Conservation (phyloP, 2,797 vertebrate species). For the Pangasius krempfi region DNA sequence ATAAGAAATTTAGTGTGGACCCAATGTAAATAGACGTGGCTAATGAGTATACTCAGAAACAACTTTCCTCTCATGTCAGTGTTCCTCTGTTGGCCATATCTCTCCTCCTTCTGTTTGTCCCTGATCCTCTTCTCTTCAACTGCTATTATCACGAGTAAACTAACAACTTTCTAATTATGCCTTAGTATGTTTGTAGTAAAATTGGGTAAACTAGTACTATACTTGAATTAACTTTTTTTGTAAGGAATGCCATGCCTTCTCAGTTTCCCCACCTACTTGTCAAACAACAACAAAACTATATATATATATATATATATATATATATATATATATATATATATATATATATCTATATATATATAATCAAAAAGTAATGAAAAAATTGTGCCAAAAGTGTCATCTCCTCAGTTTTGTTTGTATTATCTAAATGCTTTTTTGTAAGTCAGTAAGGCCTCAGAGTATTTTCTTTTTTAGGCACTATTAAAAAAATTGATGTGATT, state of each 20-base stretch:
- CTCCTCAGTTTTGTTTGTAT: background rate
- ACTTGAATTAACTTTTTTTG: background rate
- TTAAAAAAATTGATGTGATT: background rate
- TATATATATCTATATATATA: background rate
- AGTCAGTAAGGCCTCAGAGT: background rate
- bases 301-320: no score
- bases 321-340: no score
- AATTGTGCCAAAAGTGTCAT: background rate
- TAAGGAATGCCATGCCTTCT: background rate
- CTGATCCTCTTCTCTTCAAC: background rate
- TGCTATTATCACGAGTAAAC: background rate
- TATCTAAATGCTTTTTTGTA: background rate
- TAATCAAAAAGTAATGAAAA: background rate
- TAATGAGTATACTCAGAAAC: background rate
- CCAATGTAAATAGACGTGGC: background rate
- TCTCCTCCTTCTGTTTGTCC: background rate
- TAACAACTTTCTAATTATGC: background rate
- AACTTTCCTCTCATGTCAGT: background rate
- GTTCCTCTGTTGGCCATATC: background rate
- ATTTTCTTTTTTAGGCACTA: conserved; percentile 2
- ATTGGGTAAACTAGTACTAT: background rate
- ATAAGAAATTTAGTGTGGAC: background rate
- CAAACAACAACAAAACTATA: background rate
- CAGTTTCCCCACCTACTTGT: no score
- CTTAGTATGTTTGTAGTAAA: background rate